Evolutionary conservation across 2,888 invertebrate genomes (phyloP), one percentile per base, ranked within the genome.

Genomic region (Acanthosoma haemorrhoidale): DNA sequence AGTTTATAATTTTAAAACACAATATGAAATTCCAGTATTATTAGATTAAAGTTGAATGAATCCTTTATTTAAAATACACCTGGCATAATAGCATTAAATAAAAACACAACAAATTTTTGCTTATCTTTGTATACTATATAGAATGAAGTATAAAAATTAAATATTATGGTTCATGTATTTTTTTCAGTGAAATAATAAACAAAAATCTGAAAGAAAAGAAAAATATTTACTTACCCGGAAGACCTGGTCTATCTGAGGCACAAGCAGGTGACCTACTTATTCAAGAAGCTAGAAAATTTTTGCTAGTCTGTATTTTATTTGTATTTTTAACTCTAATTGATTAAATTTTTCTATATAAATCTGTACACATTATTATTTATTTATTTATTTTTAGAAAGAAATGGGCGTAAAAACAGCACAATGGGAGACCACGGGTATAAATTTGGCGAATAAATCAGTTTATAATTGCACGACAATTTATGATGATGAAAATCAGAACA

Each of bases 241-340:
- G 85, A 78, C 85, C 88, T 75, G 92, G 92, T 34, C 80, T 95
- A 75, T 92, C 92, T 1, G 89, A 90, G 68, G 84, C 83, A 69
- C 89, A 95, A 80, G 95, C 94, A 4, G 93, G 96, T 3, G 80
- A 84, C 71, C 82, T 90, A 74, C 82, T 96, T 18, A 87, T 94
- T 18, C 78, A 81, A 16, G 93, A 94, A 80, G 94, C 96, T 29
- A 86, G 92, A 77, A 83, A 83, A 75, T 85, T 85, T 71, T 79
- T 87, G 6, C 81, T 84, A 78, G 83, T 82, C 72, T 66, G 43
- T 76, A 77, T 80, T 51, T 38, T 68, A 41, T 4, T 59, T 8
- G 1, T 59, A 25, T 71, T 38, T 43, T 69, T 31, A 18, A 32
- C 18, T 41, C 61, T 16, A 51, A 11, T 39, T 15, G 3, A 3